Conservation (phyloP, 2,797 vertebrate genomes). For the Periophthalmus magnuspinnatus region DNA sequence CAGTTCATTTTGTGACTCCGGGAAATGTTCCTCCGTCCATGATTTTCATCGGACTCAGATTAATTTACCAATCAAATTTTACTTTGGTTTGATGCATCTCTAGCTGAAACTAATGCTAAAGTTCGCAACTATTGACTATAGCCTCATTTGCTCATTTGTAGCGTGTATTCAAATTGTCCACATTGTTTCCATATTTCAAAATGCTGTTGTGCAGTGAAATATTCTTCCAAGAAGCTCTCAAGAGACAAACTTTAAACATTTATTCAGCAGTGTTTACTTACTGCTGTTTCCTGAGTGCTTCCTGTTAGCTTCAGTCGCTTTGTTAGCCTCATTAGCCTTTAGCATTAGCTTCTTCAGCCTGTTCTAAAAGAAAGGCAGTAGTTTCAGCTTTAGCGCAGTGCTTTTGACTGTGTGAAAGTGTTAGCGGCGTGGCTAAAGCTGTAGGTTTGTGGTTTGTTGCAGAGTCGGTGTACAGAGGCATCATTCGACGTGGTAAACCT, state of each 20-base stretch:
- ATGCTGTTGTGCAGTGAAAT: constrained; percentile 6
- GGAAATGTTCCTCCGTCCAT: too few species aligned
- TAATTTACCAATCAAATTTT: too few species aligned
- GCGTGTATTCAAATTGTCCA: background rate
- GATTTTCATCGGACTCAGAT: too few species aligned
- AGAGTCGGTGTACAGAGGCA: constrained; percentile 15
- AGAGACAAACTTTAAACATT: background rate
- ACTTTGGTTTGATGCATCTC: too few species aligned
- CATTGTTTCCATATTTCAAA: background rate
- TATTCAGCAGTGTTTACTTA: background rate
- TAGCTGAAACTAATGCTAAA: too few species aligned
- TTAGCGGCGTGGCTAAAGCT: background rate
- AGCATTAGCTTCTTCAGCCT: background rate
- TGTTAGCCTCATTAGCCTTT: background rate
- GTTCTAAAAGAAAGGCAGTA: background rate
- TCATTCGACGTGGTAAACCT: constrained; percentile 5
- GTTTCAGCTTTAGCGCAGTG: background rate
- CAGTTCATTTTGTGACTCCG: too few species aligned
- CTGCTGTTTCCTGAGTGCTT: constrained; percentile 4
- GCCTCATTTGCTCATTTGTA: too few species aligned
- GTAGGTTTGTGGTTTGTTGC: constrained; percentile 11
- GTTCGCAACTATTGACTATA: too few species aligned
- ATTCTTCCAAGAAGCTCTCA: background rate
- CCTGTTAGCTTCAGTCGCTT: background rate
- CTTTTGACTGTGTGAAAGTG: background rate